Base-by-base conservation (phyloP, 2,797 vertebrate species). In the Buceros bicornis region DNA sequence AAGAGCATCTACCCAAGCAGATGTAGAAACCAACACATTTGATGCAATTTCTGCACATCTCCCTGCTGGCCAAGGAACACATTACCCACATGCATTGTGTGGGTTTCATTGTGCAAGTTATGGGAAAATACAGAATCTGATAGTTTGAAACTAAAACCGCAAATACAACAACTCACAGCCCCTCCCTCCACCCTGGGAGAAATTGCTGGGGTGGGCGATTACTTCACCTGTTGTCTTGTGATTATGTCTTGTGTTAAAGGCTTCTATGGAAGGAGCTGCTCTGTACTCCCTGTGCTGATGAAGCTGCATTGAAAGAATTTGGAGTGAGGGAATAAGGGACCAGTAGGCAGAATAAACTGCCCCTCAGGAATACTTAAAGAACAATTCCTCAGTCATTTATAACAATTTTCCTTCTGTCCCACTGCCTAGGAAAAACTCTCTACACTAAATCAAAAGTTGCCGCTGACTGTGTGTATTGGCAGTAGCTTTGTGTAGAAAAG, bases 1-100 rank as follows among this genome's bases (percentile, higher is more conserved):
- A 42, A 51, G 10, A 7, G 18, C 29, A 12, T 43, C 65, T 62
- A 26, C 54, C 18, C 33, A 67, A 51, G 84, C 20, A 2, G 54
- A 69, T 5, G 13, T 17, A 61, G 64, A 72, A 90, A 72, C 51
- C 42, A 80, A 16, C 6, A 8, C 3, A 1, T 2, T 13, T 37
- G 33, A 42, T 42, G 47, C 47, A 50, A 54, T 83, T 88, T 73
- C 91, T 58, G 25, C 56, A 22, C 31, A 66, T 47, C 42, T 57
- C 37, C 61, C 15, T 56, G 26, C 54, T 50, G 51, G 53, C 40
- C 53, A 31, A 76, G 56, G 47, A 92, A n/a, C 37, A 17, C 21
- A 1, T 21, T n/a, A 37, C 17, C 15, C 18, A 13, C 0, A 5
- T 18, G 15, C 3, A 0, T 8, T 33, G 33, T 33, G 33, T 33